These are phyloP conservation scores for Aphidius ervi DNA, from an alignment of 1,140 invertebrate species.

Conservation along the genomic window DNA sequence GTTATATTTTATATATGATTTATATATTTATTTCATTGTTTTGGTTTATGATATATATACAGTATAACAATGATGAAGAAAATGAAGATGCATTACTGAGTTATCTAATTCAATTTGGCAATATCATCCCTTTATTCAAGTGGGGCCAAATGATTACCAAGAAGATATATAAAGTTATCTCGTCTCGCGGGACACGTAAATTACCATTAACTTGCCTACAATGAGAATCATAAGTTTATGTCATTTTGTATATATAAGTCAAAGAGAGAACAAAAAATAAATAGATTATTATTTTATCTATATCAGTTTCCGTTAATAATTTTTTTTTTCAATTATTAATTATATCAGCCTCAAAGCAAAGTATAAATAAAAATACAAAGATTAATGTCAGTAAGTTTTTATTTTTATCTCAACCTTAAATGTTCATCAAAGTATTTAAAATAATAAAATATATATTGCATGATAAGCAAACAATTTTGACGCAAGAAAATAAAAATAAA, in stretches of 20 bases:
- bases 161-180: constrained; percentile 55
- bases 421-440: too few relatives aligned
- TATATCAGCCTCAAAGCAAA: too few relatives aligned
- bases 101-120: constrained; percentile 55
- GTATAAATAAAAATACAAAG: too few relatives aligned
- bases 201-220: constrained; percentile 48
- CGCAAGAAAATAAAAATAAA: too few relatives aligned
- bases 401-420: too few relatives aligned
- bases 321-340: neutral
- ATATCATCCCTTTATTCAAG: constrained; percentile 46
- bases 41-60: too few relatives aligned
- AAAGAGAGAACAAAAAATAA: constrained; percentile 18
- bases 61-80: too few relatives aligned
- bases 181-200: constrained; percentile 51
- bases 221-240: constrained; percentile 2
- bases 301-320: constrained; percentile 7
- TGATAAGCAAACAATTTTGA: too few relatives aligned
- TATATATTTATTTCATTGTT: neutral
- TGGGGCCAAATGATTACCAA: constrained; percentile 52
- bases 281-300: constrained; percentile 10
- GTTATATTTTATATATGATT: too few relatives aligned
- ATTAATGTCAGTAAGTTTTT: too few relatives aligned
- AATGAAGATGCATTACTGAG: constrained; percentile 6
- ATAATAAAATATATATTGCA: too few relatives aligned
- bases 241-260: constrained; percentile 7